Evolutionary conservation across 2,888 invertebrate genomes (phyloP).

Genomic region (Tipula unca): DNA sequence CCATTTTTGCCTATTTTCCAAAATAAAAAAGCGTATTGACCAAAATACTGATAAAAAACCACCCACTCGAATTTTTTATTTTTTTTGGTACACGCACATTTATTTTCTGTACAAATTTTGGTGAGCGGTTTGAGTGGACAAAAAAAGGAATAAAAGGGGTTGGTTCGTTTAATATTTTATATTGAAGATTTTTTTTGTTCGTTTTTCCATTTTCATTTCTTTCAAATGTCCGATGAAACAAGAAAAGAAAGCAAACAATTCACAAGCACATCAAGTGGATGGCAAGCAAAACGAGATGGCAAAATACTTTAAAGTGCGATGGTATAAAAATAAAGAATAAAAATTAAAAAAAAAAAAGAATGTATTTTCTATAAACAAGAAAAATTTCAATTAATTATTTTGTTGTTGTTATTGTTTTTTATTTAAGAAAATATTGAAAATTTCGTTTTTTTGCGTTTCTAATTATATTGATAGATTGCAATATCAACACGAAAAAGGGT

Average conservation of each 20-base stretch:
- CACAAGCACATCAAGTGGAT: not conserved
- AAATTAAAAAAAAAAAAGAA: not conserved
- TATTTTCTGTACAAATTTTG: not conserved
- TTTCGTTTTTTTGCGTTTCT: not conserved
- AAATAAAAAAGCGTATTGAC: not conserved
- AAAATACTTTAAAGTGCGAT: not conserved
- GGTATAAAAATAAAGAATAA: not conserved
- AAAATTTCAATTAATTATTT: conserved; percentile 8
- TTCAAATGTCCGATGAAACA: conserved; percentile 8
- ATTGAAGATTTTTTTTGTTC: not conserved
- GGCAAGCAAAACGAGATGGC: not conserved
- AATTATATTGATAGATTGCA: conserved; percentile 14
- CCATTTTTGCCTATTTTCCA: not conserved
- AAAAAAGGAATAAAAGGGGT: not conserved
- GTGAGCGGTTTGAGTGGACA: not conserved
- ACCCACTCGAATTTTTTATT: not conserved
- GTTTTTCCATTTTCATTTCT: conserved; percentile 8
- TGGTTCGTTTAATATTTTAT: conserved; percentile 14
- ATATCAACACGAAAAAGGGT: not conserved
- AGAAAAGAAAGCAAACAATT: not conserved
- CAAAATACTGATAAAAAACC: conserved; percentile 14
- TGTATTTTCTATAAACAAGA: not conserved
- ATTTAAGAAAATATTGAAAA: not conserved
- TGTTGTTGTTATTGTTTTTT: not conserved
- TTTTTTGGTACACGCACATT: not conserved